Evolutionary conservation across 2,113 vertebrate genomes (phyloP).

Genomic region (Cebus imitator): DNA sequence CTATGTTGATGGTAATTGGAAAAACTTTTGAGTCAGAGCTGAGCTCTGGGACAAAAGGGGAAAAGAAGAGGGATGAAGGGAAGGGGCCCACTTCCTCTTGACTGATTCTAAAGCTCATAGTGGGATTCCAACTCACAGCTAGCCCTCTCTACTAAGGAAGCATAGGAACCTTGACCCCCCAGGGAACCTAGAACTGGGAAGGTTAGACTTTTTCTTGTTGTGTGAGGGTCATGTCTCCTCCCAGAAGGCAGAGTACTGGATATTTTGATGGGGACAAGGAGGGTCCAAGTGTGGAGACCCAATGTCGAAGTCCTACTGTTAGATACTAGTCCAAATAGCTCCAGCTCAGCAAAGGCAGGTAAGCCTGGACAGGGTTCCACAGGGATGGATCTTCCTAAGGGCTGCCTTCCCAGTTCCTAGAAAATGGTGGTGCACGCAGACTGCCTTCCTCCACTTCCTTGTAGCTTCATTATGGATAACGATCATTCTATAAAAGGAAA

Average conservation of each 20-base stretch:
- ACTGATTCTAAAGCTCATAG: background rate
- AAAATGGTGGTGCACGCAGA: background rate
- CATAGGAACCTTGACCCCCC: background rate
- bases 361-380: background rate
- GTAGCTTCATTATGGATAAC: background rate
- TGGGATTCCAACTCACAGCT: background rate
- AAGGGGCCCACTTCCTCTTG: background rate
- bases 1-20: constrained; percentile 64
- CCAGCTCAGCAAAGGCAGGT: too few relatives aligned
- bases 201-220: background rate
- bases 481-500: background rate
- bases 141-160: too few relatives aligned
- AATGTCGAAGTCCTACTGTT: background rate
- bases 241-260: background rate
- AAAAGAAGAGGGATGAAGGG: background rate
- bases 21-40: background rate
- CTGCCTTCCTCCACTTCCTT: background rate
- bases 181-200: background rate
- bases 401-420: background rate
- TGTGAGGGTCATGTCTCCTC: background rate
- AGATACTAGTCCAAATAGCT: background rate
- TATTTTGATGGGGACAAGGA: background rate
- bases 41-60: background rate
- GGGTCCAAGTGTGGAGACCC: background rate
- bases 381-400: too few relatives aligned